Conservation (phyloP, 2,113 vertebrate genomes). For the Mastomys coucha region DNA sequence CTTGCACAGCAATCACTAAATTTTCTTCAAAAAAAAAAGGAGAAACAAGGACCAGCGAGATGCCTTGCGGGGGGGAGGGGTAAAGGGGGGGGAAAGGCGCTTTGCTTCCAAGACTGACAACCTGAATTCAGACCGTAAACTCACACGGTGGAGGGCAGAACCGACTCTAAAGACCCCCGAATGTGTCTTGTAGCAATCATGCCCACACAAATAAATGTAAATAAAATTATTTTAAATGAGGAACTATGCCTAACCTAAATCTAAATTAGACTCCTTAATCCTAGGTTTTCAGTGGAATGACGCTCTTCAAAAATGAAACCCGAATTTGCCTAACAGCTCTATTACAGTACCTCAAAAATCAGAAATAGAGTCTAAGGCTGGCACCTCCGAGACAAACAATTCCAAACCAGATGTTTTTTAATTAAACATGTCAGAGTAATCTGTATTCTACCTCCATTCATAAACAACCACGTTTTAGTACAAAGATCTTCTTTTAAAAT, state of each 20-base stretch:
- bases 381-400: constrained; percentile 9
- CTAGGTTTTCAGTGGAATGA: not conserved
- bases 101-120: not conserved
- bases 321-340: not conserved
- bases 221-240: not conserved
- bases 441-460: not conserved
- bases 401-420: not conserved
- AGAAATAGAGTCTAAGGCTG: not conserved
- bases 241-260: not conserved
- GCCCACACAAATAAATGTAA: not conserved
- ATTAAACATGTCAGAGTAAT: not conserved
- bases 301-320: not conserved
- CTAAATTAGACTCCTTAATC: not conserved
- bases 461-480: not conserved
- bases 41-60: not conserved
- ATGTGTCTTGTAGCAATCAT: not conserved
- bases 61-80: no score
- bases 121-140: not conserved
- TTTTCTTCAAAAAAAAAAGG: not conserved
- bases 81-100: not conserved
- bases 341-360: not conserved
- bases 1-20: not conserved
- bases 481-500: not conserved
- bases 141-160: not conserved
- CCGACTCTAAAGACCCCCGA: not conserved